Evolutionary conservation across 2,888 invertebrate genomes (phyloP).

Genomic region (Ormyrus labotus): DNA sequence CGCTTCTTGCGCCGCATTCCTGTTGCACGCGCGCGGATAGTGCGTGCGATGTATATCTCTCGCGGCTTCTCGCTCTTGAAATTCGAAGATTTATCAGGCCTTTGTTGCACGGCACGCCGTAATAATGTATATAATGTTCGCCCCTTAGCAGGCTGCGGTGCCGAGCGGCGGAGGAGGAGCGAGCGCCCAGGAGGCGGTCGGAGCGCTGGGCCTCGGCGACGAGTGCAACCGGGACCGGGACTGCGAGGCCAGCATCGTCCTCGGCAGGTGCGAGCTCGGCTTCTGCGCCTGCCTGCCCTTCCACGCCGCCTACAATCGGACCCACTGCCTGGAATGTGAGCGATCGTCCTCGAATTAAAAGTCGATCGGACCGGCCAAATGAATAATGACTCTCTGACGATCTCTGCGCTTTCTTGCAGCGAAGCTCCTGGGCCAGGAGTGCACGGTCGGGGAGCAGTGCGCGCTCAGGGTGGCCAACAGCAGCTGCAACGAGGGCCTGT

Average conservation of each 20-base stretch:
- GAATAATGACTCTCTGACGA: background rate
- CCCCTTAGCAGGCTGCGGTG: background rate
- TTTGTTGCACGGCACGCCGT: too few relatives aligned
- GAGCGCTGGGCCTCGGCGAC: constrained; percentile 78
- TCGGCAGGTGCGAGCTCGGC: constrained; percentile 83
- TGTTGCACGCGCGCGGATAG: background rate
- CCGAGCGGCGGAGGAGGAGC: background rate
- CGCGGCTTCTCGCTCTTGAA: background rate
- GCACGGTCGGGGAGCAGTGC: constrained; percentile 89
- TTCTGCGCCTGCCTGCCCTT: constrained; percentile 89
- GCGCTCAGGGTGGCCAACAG: constrained; percentile 92
- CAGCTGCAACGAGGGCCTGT: constrained; percentile 88
- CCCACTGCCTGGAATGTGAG: constrained; percentile 90
- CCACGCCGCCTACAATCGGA: constrained; percentile 86
- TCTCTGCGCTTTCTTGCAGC: constrained; percentile 79
- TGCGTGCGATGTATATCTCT: background rate
- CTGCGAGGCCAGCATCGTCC: constrained; percentile 80
- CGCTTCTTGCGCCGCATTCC: background rate
- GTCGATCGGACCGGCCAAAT: too few relatives aligned
- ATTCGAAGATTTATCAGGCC: too few relatives aligned
- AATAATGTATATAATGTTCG: background rate
- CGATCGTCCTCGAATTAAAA: constrained; percentile 2
- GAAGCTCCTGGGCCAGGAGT: constrained; percentile 89
- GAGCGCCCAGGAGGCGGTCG: constrained; percentile 17
- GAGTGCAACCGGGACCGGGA: constrained; percentile 81